Evolutionary conservation across 1,140 invertebrate genomes (phyloP).

Genomic region (Heliconius himera): DNA sequence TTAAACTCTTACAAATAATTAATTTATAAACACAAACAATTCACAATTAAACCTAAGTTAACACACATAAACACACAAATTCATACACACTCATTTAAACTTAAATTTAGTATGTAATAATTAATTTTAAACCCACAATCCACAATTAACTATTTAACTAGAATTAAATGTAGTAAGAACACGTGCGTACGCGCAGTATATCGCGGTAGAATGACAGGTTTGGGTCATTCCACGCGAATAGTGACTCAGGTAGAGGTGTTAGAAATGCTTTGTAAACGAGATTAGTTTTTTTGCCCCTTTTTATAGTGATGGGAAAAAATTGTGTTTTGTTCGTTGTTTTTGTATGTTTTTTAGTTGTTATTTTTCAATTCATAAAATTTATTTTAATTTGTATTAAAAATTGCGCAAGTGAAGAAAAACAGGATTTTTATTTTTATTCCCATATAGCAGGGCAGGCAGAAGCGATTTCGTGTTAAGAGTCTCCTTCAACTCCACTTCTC

Average conservation of each 20-base stretch:
- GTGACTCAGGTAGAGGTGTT: slow-evolving; percentile 56
- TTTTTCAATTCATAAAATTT: too few species aligned
- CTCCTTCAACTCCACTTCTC: too few species aligned
- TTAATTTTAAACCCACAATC: background rate
- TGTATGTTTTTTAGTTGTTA: background rate
- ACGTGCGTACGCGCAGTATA: slow-evolving; percentile 63
- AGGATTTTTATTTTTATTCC: too few species aligned
- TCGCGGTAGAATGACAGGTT: slow-evolving; percentile 70
- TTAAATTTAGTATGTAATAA: background rate
- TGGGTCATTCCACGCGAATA: slow-evolving; percentile 63
- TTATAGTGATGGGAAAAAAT: background rate
- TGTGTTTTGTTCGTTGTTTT: background rate
- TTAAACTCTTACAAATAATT: background rate
- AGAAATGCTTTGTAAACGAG: slow-evolving; percentile 14
- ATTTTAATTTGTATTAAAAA: too few species aligned
- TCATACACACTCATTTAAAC: background rate
- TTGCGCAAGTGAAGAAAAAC: too few species aligned
- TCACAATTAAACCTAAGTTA: too few species aligned
- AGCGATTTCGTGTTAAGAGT: too few species aligned
- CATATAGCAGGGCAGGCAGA: too few species aligned
- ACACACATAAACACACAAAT: background rate
- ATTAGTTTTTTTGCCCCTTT: slow-evolving; percentile 1
- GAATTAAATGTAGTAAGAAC: background rate
- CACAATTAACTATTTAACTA: background rate
- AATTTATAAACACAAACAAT: background rate